These are phyloP conservation scores for Momotus momota DNA, from an alignment of 2,797 vertebrate species.

Conservation along the genomic window DNA sequence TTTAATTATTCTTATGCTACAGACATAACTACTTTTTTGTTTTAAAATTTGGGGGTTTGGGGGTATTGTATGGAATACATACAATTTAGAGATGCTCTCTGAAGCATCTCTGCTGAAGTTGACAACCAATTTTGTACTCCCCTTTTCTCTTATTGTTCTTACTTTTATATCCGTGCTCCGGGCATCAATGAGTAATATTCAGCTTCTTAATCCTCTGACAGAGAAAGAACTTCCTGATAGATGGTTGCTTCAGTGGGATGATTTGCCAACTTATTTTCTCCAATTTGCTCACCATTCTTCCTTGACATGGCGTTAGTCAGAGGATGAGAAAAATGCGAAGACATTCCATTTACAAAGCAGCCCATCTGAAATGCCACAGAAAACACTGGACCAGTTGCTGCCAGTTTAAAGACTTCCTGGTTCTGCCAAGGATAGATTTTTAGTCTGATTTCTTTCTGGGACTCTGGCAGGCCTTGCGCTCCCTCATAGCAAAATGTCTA, in stretches of 20 bases:
- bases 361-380: background rate
- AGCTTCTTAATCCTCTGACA: background rate
- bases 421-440: background rate
- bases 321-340: background rate
- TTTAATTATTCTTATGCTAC: constrained; percentile 50
- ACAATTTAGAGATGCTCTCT: background rate
- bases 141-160: background rate
- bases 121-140: background rate
- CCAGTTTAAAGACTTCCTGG: background rate
- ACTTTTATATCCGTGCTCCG: background rate
- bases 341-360: background rate
- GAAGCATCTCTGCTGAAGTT: background rate
- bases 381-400: background rate
- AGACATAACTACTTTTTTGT: constrained; percentile 34
- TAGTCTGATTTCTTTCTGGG: background rate
- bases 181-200: constrained; percentile 27
- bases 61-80: background rate
- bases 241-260: background rate
- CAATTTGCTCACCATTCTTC: background rate
- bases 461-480: background rate
- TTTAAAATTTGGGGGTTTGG: background rate
- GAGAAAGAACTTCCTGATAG: constrained; percentile 9
- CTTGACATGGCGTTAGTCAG: background rate
- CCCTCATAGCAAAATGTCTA: background rate
- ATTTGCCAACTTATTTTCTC: constrained; percentile 22